phyloP scores from a whole-genome alignment of 53 echinoderm and acorn worm species.

The Astropecten irregularis region DNA sequence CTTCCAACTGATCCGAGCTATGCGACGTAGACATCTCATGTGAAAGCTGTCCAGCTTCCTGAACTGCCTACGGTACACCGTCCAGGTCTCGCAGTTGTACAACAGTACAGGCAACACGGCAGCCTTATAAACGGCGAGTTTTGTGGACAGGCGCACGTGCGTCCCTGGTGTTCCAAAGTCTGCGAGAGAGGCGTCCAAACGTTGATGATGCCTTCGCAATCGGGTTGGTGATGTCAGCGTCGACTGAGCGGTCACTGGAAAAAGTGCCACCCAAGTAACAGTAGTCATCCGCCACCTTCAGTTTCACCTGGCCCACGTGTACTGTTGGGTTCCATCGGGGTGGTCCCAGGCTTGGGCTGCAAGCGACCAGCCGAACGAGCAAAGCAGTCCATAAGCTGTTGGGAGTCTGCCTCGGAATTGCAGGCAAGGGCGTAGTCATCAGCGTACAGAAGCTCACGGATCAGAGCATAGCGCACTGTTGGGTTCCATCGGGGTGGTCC shows the following conservation, averaged over 20 bases:
- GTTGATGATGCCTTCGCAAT: neutral
- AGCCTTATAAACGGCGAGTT: slow-evolving; percentile 9
- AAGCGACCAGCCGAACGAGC: no score
- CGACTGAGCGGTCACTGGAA: no score
- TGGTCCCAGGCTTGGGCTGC: slow-evolving; percentile 34
- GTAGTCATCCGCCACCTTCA: neutral
- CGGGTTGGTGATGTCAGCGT: neutral
- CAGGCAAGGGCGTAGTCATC: no score
- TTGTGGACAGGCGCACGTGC: neutral
- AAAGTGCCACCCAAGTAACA: neutral
- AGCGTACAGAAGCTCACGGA: no score
- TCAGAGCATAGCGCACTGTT: no score
- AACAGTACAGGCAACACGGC: neutral
- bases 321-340: no score
- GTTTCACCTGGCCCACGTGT: neutral
- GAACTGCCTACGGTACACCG: neutral
- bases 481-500: no score
- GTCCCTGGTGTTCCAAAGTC: neutral
- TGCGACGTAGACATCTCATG: neutral
- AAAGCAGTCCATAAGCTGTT: no score
- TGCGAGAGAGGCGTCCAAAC: neutral
- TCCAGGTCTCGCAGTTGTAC: slow-evolving; percentile 1
- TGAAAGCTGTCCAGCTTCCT: slow-evolving; percentile 5
- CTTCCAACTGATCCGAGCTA: neutral
- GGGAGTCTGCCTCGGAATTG: no score